These are phyloP conservation scores for Acrocephalus arundinaceus DNA, from an alignment of 2,113 vertebrate species.

Conservation along the genomic window DNA sequence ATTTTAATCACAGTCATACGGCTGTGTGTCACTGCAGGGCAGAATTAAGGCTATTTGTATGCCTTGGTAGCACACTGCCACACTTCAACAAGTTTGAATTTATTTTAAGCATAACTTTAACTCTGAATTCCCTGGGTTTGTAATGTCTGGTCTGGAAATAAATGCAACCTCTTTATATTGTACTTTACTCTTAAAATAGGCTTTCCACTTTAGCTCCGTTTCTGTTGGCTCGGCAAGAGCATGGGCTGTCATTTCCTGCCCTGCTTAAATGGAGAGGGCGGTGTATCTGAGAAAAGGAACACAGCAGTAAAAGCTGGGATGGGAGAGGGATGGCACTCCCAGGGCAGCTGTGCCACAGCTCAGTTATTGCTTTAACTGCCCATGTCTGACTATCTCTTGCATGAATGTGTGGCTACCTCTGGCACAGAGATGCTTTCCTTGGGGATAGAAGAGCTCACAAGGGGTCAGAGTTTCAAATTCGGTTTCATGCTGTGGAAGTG, in stretches of 20 bases:
- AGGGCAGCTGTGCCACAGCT: background rate
- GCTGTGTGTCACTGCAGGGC: slow-evolving; percentile 31
- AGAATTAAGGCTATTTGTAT: slow-evolving; percentile 29
- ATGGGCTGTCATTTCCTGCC: slow-evolving; percentile 16
- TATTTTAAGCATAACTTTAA: slow-evolving; percentile 48
- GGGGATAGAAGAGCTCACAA: background rate
- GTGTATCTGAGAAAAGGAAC: background rate
- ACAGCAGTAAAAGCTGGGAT: background rate
- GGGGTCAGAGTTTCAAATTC: background rate
- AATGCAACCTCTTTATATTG: background rate
- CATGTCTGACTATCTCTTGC: background rate
- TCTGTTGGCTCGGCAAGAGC: background rate
- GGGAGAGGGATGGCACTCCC: background rate
- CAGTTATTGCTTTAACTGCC: background rate
- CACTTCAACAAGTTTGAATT: slow-evolving; percentile 35
- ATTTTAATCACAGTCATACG: slow-evolving; percentile 41
- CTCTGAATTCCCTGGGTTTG: slow-evolving; percentile 26
- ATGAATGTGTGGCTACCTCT: background rate
- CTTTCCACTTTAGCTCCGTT: background rate
- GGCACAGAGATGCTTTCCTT: background rate
- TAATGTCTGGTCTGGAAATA: background rate
- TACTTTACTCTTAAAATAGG: background rate
- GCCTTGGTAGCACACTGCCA: slow-evolving; percentile 23
- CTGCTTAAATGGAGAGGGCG: background rate
- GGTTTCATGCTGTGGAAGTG: background rate